Evolutionary conservation across 2,888 invertebrate genomes (phyloP), one percentile per base, ranked within the genome.

Genomic region (Meganola albula): DNA sequence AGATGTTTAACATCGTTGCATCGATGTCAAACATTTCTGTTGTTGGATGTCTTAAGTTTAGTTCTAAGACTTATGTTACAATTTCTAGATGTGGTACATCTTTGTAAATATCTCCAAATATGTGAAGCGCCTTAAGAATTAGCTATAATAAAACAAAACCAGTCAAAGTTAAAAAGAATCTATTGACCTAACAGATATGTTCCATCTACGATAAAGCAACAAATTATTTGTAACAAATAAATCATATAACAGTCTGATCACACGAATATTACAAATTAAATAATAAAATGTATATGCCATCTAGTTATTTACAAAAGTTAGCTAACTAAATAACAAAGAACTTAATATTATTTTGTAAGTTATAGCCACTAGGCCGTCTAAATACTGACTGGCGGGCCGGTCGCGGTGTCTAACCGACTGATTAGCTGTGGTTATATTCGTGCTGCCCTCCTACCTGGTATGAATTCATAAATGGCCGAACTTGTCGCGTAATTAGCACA

Each of bases 301-400:
- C 79, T 83, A 84, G 72, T 78, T 85, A 85, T 85, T 79, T 85
- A 85, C 84, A 85, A 72, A 73, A 71, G 83, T 85, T 84, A 84
- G 74, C 79, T 83, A 84, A 85, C 84, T 85, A 85, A 84, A 84
- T 84, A 85, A 85, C 85, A 85, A 83, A 74, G 72, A 77, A 73
- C 75, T 66, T 82, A 79, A 75, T 53, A 44, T 76, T 80, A 80
- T 65, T 78, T 76, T 74, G 72, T 76, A 74, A 66, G 68, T 64
- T 66, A 65, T 37, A 42, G 74, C 68, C 69, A 56, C 62, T 67
- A 66, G 67, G 71, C 65, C 61, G 61, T 70, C 76, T 79, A 71
- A 78, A 82, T 80, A 82, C 82, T 82, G 82, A 77, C 79, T 79
- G 77, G 73, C 73, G 59, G 65, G 61, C 53, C 45, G 52, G 34